A percentile compares a stretch with the other conserved stretches of the same genome.
Evolutionary conservation across 2,888 invertebrate genomes (phyloP).

Genomic region (Erannis defoliaria): DNA sequence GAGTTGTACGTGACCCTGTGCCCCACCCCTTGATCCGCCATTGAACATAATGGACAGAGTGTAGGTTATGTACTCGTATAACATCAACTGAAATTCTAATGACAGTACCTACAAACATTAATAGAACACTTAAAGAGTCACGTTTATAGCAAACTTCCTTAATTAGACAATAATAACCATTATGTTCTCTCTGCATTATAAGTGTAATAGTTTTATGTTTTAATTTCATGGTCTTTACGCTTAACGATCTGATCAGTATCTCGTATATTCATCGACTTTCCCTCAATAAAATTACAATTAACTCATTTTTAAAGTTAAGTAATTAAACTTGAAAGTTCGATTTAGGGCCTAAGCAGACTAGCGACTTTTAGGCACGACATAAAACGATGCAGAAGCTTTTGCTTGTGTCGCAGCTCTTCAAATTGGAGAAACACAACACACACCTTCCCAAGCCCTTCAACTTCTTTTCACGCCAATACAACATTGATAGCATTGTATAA

Average conservation of each 20-base stretch:
- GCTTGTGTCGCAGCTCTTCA: too few relatives aligned
- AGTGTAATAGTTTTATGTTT: constrained; percentile 2
- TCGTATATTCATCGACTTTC: constrained; percentile 10
- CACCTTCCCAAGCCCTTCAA: too few relatives aligned
- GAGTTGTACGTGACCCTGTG: too few relatives aligned
- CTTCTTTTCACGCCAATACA: too few relatives aligned
- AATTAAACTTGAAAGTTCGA: constrained; percentile 19
- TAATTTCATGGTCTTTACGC: constrained; percentile 18
- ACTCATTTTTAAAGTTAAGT: constrained; percentile 5
- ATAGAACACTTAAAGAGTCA: background rate
- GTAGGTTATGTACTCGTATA: background rate
- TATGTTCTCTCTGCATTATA: background rate
- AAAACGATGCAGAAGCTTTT: too few relatives aligned
- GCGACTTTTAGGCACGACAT: too few relatives aligned
- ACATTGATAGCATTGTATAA: too few relatives aligned
- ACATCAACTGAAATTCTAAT: background rate
- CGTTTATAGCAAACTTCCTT: background rate
- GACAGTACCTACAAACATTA: background rate
- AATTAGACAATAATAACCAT: background rate
- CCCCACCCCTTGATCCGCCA: too few relatives aligned
- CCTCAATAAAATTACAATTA: constrained; percentile 13
- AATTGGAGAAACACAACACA: too few relatives aligned
- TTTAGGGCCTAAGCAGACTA: background rate
- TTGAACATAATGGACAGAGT: too few relatives aligned
- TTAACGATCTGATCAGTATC: constrained; percentile 21